Base-by-base conservation (phyloP, 2,113 vertebrate genomes). In the Rousettus leschenaultii region DNA sequence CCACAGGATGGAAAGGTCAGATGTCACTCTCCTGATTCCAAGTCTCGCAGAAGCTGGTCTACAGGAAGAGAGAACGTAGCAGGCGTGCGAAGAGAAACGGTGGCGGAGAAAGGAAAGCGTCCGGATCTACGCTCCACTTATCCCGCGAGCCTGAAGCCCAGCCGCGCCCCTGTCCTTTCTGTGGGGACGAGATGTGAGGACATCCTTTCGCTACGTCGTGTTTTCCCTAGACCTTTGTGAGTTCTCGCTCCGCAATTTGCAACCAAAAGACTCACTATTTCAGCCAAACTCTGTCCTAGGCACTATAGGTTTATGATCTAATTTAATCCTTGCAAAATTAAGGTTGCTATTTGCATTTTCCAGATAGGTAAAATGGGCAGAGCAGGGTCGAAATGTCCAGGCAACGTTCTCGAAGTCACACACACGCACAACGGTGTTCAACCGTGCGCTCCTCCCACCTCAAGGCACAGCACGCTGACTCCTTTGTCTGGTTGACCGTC, bases 1-100 rank as follows among this genome's bases (percentile, higher is more conserved):
- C 38, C 61, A 40, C 28, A 70, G 35, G 6, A 11, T 2, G 22
- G 30, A 18, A 19, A 35, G 19, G 35, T 35, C 51, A 70, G 38
- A 30, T 14, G 15, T 35, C 53, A 18, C 7, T 22, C 12, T 68
- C 51, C 38, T 10, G 38, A 10, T 22, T 80, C 38, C 4, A 12
- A 6, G 1, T 35, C 65, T 35, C 24, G 2, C 3, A n/a, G 38
- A 71, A 48, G 21, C 88, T n/a, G 15, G 38, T 4, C 9, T 48
- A 13, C 15, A 22, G 35, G 6, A 22, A 43, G 66, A 51, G 33
- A 7, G 2, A 40, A 33, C 4, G 43, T 8, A 35, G 13, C 13
- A 1, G n/a, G n/a, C 33, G 10, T 1, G 2, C 3, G 4, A n/a
- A 11, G 53, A 26, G 53, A 57, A 11, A 38, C 53, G 6, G 38